Conservation (phyloP, 1,140 invertebrate genomes). For the Mesaphorura yosii region DNA sequence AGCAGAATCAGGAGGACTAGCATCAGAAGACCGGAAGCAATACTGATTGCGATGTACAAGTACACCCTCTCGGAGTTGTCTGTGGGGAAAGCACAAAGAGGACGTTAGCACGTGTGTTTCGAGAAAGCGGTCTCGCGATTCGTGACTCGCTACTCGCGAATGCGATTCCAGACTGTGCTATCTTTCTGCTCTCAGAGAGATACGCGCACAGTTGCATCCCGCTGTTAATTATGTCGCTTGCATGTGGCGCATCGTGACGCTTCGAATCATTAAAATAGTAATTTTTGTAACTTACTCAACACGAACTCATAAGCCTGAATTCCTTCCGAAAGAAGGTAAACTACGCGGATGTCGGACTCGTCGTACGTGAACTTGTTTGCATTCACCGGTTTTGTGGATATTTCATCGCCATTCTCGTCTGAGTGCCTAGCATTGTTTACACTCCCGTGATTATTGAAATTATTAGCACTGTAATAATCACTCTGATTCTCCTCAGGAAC, state of each 20-base stretch:
- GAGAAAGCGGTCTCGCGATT: not conserved
- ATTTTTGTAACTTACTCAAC: constrained; percentile 47
- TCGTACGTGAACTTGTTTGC: not conserved
- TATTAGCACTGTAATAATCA: constrained; percentile 4
- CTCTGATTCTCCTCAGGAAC: constrained; percentile 6
- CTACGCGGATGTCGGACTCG: constrained; percentile 40
- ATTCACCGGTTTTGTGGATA: not conserved
- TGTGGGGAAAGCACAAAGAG: constrained; percentile 35
- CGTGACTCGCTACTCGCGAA: not conserved
- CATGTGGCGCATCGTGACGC: too few relatives aligned
- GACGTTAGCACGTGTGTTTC: not conserved
- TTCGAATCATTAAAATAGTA: too few relatives aligned
- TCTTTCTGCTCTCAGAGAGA: not conserved
- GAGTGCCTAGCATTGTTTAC: not conserved
- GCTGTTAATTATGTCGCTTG: too few relatives aligned
- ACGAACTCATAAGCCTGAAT: constrained; percentile 49
- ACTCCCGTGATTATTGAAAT: not conserved
- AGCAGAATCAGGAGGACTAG: constrained; percentile 48
- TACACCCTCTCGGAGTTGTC: constrained; percentile 65
- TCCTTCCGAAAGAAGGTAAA: constrained; percentile 53
- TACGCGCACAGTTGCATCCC: too few relatives aligned
- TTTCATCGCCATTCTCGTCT: not conserved
- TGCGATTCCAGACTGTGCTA: not conserved
- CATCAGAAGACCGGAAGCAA: constrained; percentile 52
- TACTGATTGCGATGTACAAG: constrained; percentile 59